Evolutionary conservation across 2,797 vertebrate species (phyloP), one percentile per base, ranked within the genome.

Genomic region (Parambassis ranga): DNA sequence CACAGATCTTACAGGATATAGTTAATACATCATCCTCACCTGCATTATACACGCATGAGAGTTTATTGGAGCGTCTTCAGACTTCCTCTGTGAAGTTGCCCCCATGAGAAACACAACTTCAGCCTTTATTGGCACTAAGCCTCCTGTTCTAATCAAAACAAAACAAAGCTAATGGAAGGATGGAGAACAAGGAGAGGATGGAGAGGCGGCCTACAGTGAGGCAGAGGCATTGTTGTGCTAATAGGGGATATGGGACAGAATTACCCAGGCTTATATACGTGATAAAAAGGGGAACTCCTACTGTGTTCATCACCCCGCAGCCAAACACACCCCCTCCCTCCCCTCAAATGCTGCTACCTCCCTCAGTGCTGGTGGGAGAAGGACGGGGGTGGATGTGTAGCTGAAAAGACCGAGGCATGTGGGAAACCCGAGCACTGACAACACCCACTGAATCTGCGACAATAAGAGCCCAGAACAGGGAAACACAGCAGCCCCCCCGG

Each of bases 221-320:
- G 41, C 1, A 1, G 22, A 2, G 24, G 19, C 24, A 51, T 83
- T 83, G 81, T 65, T 31, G 65, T 80, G 76, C 18, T 75, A 78
- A 83, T 44, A 22, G 43, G n/a, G 52, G 63, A 72, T 51, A 41
- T 50, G 47, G 28, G 53, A 39, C 38, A 51, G 52, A 64, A 57
- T 75, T 67, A 77, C 39, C 33, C 32, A 4, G 35, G 51, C 14
- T 76, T 53, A 71, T 43, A 47, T 22, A 43, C 55, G 70, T 58
- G 65, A 62, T 61, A 48, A 55, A 67, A 65, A 33, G 28, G 41
- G 41, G 60, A 23, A 22, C 55, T 69, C 77, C 67, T 41, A 24
- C 75, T 55, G 71, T 72, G 77, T 63, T 50, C 33, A 50, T 49
- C 48, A 19, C 38, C 52, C 51, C 51, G 19, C 35, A 80, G 57